Evolutionary conservation across 2,888 invertebrate species (phyloP), one percentile per base, ranked within the genome.

Genomic region (Tridacna gigas): DNA sequence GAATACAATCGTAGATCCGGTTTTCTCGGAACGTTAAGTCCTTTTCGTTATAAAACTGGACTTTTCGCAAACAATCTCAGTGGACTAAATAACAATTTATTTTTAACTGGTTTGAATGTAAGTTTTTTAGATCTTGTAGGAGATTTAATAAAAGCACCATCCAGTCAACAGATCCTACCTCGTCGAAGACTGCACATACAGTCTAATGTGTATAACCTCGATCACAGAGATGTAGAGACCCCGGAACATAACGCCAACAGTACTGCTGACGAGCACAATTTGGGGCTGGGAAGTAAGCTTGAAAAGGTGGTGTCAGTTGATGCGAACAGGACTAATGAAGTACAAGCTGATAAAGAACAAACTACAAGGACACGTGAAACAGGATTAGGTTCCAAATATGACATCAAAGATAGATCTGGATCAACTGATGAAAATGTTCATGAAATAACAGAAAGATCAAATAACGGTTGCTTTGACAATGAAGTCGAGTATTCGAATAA

Each of bases 141-240:
- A 18, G 69, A 69, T 69, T 18, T 69, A n/a, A 47, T 69, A 9
- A 69, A 69, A 47, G 45, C 69, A 13, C n/a, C 28, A n/a, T 28
- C 45, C 9, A 69, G 45, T n/a, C 37, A 69, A 45, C 69, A 69
- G 2, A 69, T 69, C 5, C n/a, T 69, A 20, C 69, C 69, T 37
- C 69, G 69, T 47, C 69, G 69, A 28, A 69, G 45, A 45, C 69
- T 28, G 0, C 25, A 56, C 11, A 47, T 28, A 37, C 77, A 77
- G 22, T 26, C 47, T 11, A 45, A 48, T 56, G 69, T 37, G 28
- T 12, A 56, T 20, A 56, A 22, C 12, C n/a, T 15, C 13, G 74
- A 37, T 45, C n/a, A 4, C 22, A 22, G 15, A 67, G 22, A 69
- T 22, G 22, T 22, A n/a, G 9, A 63, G 25, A 9, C 22, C n/a